Evolutionary conservation across 2,888 invertebrate species (phyloP).

Genomic region (Dasysyrphus albostriatus): DNA sequence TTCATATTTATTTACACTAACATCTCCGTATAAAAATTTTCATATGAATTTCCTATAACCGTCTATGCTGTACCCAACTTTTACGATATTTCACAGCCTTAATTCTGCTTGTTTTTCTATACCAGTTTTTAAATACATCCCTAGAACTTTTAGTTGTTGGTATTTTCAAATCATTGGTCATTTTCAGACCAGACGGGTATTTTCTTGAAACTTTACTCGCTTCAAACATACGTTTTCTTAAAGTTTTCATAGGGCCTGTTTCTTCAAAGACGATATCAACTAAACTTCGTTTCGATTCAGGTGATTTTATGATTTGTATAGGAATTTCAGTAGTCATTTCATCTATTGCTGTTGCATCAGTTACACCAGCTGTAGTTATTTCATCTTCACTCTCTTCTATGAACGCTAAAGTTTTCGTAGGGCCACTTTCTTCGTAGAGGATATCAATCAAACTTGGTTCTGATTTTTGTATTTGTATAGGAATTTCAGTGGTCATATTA

Average conservation of each 20-base stretch:
- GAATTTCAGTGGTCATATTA: background rate
- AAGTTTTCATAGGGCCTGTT: constrained; percentile 24
- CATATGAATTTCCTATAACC: background rate
- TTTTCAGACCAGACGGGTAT: constrained; percentile 9
- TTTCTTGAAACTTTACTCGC: background rate
- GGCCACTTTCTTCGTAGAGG: constrained; percentile 20
- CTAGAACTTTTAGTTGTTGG: constrained; percentile 10
- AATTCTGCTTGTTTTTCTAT: constrained; percentile 12
- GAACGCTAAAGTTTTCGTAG: constrained; percentile 7
- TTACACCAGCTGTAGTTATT: background rate
- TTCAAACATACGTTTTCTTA: constrained; percentile 39
- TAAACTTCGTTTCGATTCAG: background rate
- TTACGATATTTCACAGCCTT: background rate
- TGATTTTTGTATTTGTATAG: background rate
- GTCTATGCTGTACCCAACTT: background rate
- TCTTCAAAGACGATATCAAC: constrained; percentile 13
- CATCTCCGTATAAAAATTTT: background rate
- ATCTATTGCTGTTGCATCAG: constrained; percentile 1
- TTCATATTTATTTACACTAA: too few relatives aligned
- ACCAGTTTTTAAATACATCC: constrained; percentile 19
- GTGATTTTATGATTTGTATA: background rate
- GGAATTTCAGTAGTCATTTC: background rate
- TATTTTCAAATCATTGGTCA: constrained; percentile 13
- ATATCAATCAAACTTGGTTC: background rate
- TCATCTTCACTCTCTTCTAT: background rate